phyloP scores from a whole-genome alignment of 2,113 vertebrate genomes.

The Silurus meridionalis region DNA sequence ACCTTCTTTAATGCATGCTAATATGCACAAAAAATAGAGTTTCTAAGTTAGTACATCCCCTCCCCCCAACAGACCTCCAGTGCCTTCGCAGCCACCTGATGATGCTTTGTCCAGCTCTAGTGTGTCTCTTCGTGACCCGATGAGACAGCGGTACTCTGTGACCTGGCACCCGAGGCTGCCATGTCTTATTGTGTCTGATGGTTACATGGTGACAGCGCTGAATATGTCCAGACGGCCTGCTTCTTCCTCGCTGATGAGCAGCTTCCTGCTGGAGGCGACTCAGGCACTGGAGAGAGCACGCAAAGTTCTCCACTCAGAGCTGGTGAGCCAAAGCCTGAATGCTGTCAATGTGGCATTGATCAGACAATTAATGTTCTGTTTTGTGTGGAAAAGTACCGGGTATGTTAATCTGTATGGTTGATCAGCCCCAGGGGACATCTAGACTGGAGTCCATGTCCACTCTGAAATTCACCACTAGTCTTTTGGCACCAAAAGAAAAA shows the following conservation, averaged over 20 bases:
- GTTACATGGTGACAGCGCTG: constrained; percentile 88
- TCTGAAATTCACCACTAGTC: constrained; percentile 72
- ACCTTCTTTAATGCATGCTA: neutral
- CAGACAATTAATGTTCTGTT: too few species aligned
- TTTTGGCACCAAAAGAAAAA: constrained; percentile 65
- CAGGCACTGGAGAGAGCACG: constrained; percentile 77
- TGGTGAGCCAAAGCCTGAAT: constrained; percentile 67
- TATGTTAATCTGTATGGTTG: constrained; percentile 35
- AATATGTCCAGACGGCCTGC: constrained; percentile 70
- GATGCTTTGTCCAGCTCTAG: constrained; percentile 79
- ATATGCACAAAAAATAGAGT: neutral
- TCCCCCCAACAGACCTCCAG: constrained; percentile 70
- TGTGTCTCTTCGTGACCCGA: constrained; percentile 77
- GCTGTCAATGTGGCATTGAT: neutral
- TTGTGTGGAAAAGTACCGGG: neutral
- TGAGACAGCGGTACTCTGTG: constrained; percentile 89
- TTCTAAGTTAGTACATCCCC: neutral
- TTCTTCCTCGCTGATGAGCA: constrained; percentile 75
- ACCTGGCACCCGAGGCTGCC: constrained; percentile 84
- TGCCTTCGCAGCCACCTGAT: constrained; percentile 64
- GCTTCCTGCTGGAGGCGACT: constrained; percentile 76
- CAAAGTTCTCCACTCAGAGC: constrained; percentile 61
- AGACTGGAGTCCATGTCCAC: constrained; percentile 75
- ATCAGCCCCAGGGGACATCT: constrained; percentile 68
- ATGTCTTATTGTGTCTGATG: constrained; percentile 90